phyloP scores from a whole-genome alignment of 2,888 invertebrate genomes.

The Podabrus alpinus region DNA sequence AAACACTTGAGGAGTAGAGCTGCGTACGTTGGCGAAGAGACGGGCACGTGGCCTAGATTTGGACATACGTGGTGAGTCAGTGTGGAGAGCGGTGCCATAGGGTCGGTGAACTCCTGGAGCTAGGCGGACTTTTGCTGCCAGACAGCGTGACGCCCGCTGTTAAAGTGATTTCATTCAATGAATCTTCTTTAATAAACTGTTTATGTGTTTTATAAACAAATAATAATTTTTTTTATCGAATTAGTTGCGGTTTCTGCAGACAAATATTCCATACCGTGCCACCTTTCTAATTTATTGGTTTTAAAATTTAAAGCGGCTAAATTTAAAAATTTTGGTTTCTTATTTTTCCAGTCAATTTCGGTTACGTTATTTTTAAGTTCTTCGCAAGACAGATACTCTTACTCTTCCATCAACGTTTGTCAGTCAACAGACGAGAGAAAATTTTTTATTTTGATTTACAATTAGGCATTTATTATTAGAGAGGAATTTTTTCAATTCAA shows the following conservation, averaged over 20 bases:
- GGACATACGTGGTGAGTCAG: conserved; percentile 24
- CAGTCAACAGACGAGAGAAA: neutral
- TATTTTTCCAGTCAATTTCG: neutral
- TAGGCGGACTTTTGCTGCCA: conserved; percentile 39
- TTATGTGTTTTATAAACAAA: conserved; percentile 1
- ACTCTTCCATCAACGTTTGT: neutral
- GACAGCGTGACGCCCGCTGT: conserved; percentile 46
- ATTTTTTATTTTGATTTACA: neutral
- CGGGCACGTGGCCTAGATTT: conserved; percentile 30
- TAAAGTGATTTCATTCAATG: conserved; percentile 28
- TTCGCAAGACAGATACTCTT: neutral
- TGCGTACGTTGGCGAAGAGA: conserved; percentile 24
- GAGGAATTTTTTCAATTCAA: neutral
- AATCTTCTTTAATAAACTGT: conserved; percentile 11
- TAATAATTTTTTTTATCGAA: neutral
- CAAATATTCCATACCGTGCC: neutral
- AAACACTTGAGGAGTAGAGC: conserved; percentile 3
- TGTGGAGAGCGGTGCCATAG: conserved; percentile 37
- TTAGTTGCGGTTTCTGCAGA: neutral
- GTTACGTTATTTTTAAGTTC: neutral
- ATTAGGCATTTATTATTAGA: neutral
- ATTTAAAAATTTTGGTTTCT: neutral
- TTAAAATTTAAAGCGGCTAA: neutral
- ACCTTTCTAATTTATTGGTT: conserved; percentile 9
- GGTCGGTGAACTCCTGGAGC: conserved; percentile 45